Evolutionary conservation across 2,888 invertebrate species (phyloP), one percentile per base, ranked within the genome.

Genomic region (Xestia xanthographa): DNA sequence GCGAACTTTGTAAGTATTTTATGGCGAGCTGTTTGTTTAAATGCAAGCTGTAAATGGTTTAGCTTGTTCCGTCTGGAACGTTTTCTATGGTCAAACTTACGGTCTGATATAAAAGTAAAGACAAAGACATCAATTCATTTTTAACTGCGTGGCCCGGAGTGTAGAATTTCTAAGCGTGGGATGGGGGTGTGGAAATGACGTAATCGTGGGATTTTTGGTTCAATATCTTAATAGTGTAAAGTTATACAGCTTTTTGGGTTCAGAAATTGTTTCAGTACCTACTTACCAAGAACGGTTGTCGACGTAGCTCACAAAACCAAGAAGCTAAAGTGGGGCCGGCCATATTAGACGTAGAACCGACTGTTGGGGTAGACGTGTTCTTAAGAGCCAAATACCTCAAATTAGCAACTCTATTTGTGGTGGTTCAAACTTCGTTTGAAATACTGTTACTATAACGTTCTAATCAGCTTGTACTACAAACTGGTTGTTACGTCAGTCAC

Each of bases 1-100:
- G 48, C 22, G 53, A 26, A 17, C 38, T 71, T 43, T 43, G n/a
- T n/a, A n/a, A n/a, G 14, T 26, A 71, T 38, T 71, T 38, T 66
- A 11, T 50, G 38, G n/a, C 34, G 5, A 34, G n/a, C n/a, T n/a
- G n/a, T n/a, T n/a, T 66, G 22, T 41, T 66, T 22, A 41, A 29
- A n/a, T 68, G 4, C 14, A 14, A 38, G 41, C 41, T 41, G 8
- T 22, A n/a, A 63, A 63, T n/a, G 41, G 14, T 41, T 41, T 26
- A 4, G 22, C 0, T 63, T 41, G 5, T 41, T 41, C 0, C 17
- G 8, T 6, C n/a, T 62, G 62, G 6, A 12, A n/a, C n/a, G 9
- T 38, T 41, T 8, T 62, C n/a, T 0, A 56, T 14, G 26, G 5
- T 12, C 5, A 5, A 53, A 53, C 11, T 53, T 12, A n/a, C 12